Evolutionary conservation across 2,888 invertebrate genomes (phyloP), one percentile per base, ranked within the genome.

Genomic region (Tanaodytes sp.): DNA sequence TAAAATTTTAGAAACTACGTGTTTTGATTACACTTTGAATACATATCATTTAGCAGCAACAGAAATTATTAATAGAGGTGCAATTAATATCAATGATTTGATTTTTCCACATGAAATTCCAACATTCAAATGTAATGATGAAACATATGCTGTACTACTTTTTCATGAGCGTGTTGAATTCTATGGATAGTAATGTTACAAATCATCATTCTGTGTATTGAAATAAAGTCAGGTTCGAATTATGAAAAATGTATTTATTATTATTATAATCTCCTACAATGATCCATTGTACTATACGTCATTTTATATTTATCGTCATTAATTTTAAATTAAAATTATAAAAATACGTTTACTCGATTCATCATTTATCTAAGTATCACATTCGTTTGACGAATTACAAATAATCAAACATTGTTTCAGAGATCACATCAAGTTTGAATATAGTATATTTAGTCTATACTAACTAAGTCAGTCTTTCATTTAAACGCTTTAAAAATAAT

Each of bases 61-160:
- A 39, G 1, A 52, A 30, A 62, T 43, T 39, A 9, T 20, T 39
- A 36, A 43, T 19, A 46, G 20, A 45, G 20, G 27, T 30, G 37
- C 33, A 9, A 52, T 52, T 37, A n/a, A 45, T 33, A 12, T 62
- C 20, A 18, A 46, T 31, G 15, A 43, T 37, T 39, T 62, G 12
- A 45, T 62, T 19, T 62, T 61, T 36, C 51, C 61, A 43, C 61
- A 61, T 43, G 23, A 12, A n/a, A 51, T 61, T 20, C 61, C 62
- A 12, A 33, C 27, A 37, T 63, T 12, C 23, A 5, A 30, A 18
- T 46, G 11, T 45, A 19, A 37, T 2, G 23, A 43, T 19, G 11
- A 54, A 39, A 63, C 0, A 15, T 63, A 33, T 46, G 62, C 18
- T 54, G n/a, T 48, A 12, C 40, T 63, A 40, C 45, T 52, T 14